phyloP scores from a whole-genome alignment of 2,888 invertebrate species.

The Drosophila pseudotakahashii region DNA sequence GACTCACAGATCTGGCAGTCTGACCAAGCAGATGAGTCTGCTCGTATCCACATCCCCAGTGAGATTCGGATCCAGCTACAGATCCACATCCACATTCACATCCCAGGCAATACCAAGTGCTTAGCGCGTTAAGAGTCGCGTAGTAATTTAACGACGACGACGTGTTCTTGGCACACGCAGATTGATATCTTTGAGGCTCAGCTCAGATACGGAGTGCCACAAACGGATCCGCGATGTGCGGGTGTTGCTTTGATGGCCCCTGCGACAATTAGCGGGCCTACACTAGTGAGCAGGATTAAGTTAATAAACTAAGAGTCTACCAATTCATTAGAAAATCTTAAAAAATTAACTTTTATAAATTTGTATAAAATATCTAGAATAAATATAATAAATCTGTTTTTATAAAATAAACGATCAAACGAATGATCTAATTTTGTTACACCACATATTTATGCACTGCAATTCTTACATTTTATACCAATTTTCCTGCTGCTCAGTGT shows the following conservation, averaged over 20 bases:
- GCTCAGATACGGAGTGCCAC: conserved; percentile 52
- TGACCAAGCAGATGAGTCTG: conserved; percentile 17
- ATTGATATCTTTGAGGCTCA: conserved; percentile 64
- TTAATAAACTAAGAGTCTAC: no score
- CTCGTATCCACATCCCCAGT: conserved; percentile 18
- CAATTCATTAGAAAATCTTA: no score
- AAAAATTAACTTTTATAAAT: no score
- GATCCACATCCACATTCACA: conserved; percentile 24
- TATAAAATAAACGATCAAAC: no score
- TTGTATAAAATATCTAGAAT: no score
- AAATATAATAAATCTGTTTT: no score
- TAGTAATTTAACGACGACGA: conserved; percentile 76
- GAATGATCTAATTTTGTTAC: no score
- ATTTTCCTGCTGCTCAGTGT: conserved; percentile 16
- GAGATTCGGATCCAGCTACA: conserved; percentile 4
- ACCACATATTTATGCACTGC: not conserved
- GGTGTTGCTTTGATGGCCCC: conserved; percentile 67
- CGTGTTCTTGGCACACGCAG: conserved; percentile 74
- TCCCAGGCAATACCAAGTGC: conserved; percentile 49
- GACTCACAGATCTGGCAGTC: conserved; percentile 30
- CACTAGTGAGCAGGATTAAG: conserved; percentile 19
- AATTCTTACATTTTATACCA: not conserved
- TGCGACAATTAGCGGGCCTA: conserved; percentile 61
- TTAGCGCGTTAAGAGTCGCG: conserved; percentile 71
- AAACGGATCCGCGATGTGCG: conserved; percentile 49